Evolutionary conservation across 2,888 invertebrate species (phyloP).

Genomic region (Nasonia oneida): DNA sequence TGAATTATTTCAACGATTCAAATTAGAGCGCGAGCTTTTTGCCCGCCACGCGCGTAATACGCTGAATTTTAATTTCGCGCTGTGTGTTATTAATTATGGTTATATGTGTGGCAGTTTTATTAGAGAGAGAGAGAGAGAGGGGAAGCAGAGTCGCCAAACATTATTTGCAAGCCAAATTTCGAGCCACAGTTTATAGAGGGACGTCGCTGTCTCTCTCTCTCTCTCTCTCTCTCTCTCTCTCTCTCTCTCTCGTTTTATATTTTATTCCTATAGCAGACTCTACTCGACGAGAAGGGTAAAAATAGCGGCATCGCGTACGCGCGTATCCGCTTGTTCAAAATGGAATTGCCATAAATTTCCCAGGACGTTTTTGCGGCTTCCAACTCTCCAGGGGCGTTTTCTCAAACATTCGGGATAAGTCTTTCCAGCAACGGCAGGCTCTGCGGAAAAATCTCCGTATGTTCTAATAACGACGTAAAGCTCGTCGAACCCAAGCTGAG

Average conservation of each 20-base stretch:
- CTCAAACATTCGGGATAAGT: background rate
- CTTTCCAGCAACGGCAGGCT: background rate
- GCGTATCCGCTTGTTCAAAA: background rate
- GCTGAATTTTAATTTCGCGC: background rate
- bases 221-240: background rate
- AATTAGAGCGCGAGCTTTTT: background rate
- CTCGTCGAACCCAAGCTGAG: no score
- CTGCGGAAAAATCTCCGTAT: background rate
- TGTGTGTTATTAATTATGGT: background rate
- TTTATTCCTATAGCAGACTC: background rate
- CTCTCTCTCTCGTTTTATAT: background rate
- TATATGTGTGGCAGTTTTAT: background rate
- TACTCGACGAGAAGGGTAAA: background rate
- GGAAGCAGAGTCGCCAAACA: background rate
- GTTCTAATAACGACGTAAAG: background rate
- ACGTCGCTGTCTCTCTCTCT: background rate
- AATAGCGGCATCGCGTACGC: background rate
- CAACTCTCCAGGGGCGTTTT: background rate
- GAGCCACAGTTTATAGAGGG: background rate
- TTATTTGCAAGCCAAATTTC: background rate
- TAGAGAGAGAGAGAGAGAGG: background rate
- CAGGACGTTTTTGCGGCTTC: background rate
- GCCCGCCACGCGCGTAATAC: background rate
- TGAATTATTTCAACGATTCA: slow-evolving; percentile 9
- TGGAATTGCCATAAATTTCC: slow-evolving; percentile 11